Base-by-base conservation (phyloP, 2,888 invertebrate species). In the Apeira syringaria region DNA sequence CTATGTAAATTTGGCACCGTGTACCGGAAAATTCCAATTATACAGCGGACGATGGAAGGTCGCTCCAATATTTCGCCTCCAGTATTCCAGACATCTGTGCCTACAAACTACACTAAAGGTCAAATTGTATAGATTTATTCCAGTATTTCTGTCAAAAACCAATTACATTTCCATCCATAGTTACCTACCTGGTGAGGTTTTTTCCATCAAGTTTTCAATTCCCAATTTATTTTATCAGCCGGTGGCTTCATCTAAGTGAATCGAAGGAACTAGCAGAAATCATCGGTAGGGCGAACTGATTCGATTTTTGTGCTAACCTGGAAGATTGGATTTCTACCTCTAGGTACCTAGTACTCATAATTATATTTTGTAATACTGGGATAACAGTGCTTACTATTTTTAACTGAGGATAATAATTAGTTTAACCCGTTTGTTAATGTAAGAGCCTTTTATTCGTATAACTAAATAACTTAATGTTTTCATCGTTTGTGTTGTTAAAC, bases 1-100 rank as follows among this genome's bases (percentile, higher is more conserved):
- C 37, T 28, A 38, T 44, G 44, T 38, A 44, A 38, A 44, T 38
- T 43, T 27, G 35, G 18, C 38, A 22, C 36, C 33, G 28, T 27
- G 11, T 15, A 8, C 38, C 56, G 62, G 62, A 59, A 64, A 59
- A 60, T 64, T 51, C 44, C 52, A 57, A 65, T 64, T 57, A 52
- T 34, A 53, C 34, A 35, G 50, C 51, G 40, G 40, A 39, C 47
- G 45, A 51, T 44, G 45, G 26, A 35, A 40, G 39, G 45, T 32
- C 45, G 32, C 5, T 22, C 17, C 13, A 15, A 26, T 37, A 27
- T 29, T 42, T 37, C 27, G 20, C 18, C 20, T 20, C 20, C 5
- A 35, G 24, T 12, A 30, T 26, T 41, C 34, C 13, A n/a, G 20
- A 10, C 27, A 29, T 20, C 13, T 28, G 22, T 17, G 28, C 25